These are phyloP conservation scores for Stegophylla sp. DNA, from an alignment of 2,888 invertebrate species.

Conservation along the genomic window DNA sequence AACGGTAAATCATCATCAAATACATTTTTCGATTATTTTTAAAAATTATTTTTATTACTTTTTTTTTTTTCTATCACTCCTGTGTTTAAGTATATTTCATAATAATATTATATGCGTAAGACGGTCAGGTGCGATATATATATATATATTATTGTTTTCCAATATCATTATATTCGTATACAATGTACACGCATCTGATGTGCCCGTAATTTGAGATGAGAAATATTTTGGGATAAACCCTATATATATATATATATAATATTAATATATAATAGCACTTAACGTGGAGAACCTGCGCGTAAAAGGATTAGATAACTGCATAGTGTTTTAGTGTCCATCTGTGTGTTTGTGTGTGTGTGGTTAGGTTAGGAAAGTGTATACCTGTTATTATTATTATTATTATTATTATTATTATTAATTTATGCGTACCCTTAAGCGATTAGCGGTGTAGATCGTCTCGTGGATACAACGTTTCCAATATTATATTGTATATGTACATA, in stretches of 20 bases:
- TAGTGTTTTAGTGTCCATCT: constrained; percentile 27
- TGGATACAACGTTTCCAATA: too few species aligned
- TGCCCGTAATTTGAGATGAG: constrained; percentile 4
- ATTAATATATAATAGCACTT: constrained; percentile 7
- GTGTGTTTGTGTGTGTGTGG: not conserved
- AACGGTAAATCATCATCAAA: constrained; percentile 55
- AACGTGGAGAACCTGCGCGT: not conserved
- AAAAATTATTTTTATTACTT: not conserved
- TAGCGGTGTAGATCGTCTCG: not conserved
- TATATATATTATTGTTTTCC: too few species aligned
- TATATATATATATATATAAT: too few species aligned
- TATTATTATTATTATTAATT: constrained; percentile 12
- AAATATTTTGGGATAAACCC: not conserved
- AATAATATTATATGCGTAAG: constrained; percentile 9
- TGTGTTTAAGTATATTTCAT: too few species aligned
- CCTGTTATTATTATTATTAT: not conserved
- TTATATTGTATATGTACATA: not conserved
- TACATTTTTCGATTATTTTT: constrained; percentile 37
- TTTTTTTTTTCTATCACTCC: not conserved
- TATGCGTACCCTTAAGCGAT: constrained; percentile 20
- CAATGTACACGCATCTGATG: not conserved
- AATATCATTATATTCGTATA: not conserved
- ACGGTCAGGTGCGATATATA: not conserved
- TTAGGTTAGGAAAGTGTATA: not conserved
- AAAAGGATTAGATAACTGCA: constrained; percentile 16